phyloP scores from a whole-genome alignment of 2,888 invertebrate species.

The Tiliacea citrago region DNA sequence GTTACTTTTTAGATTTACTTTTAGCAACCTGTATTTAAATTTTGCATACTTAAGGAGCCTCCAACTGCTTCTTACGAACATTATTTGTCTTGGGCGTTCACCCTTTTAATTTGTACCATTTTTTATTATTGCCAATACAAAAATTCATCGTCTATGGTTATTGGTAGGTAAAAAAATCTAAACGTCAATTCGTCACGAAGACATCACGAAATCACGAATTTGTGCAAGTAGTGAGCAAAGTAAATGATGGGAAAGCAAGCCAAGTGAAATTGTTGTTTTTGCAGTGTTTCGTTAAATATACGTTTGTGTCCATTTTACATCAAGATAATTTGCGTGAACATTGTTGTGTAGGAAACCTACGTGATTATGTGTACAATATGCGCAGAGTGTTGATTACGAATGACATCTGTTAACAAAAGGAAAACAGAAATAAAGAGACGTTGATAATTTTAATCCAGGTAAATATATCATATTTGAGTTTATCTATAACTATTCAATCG shows the following conservation, averaged over 20 bases:
- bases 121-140: conserved; percentile 18
- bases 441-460: conserved; percentile 73
- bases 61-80: no score
- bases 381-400: conserved; percentile 88
- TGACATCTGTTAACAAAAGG: conserved; percentile 88
- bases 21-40: no score
- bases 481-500: conserved; percentile 24
- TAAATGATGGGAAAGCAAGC: conserved; percentile 73
- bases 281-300: conserved; percentile 72
- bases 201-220: conserved; percentile 65
- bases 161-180: conserved; percentile 26
- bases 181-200: conserved; percentile 55
- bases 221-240: conserved; percentile 64
- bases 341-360: conserved; percentile 78
- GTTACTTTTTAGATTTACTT: no score
- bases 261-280: conserved; percentile 73
- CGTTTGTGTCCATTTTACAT: conserved; percentile 70
- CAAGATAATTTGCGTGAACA: conserved; percentile 71
- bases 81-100: background rate
- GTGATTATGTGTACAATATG: conserved; percentile 86
- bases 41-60: no score
- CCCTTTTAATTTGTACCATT: background rate
- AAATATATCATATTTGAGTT: conserved; percentile 62
- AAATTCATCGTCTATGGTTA: conserved; percentile 42
- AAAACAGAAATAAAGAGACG: conserved; percentile 80